A percentile compares a stretch with the other conserved stretches of the same genome.
Conservation (phyloP, 1,140 invertebrate genomes). For the Panulirus ornatus region DNA sequence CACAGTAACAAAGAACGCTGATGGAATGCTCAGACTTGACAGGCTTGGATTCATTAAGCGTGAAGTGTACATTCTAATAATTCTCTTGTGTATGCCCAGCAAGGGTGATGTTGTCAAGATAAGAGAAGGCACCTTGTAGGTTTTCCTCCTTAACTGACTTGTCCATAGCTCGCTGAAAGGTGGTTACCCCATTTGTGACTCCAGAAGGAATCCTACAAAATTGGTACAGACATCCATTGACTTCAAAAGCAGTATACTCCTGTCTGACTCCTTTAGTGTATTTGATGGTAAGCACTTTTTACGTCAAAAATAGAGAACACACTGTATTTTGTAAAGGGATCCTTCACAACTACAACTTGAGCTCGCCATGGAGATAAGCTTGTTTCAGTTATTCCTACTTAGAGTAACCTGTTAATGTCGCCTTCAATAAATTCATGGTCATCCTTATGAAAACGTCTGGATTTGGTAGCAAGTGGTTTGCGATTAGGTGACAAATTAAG, state of each 20-base stretch:
- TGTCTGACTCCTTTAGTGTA: constrained; percentile 37
- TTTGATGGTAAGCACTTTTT: constrained; percentile 20
- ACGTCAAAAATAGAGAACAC: constrained; percentile 39
- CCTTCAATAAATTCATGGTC: too few relatives aligned
- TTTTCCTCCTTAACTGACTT: constrained; percentile 24
- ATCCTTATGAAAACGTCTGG: too few relatives aligned
- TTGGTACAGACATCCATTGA: constrained; percentile 15
- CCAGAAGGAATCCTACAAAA: constrained; percentile 44
- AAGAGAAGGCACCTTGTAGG: constrained; percentile 35
- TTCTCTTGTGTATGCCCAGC: constrained; percentile 33
- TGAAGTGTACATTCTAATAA: too few relatives aligned
- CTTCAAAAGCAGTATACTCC: too few relatives aligned
- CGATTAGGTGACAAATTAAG: too few relatives aligned
- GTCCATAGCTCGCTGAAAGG: constrained; percentile 35
- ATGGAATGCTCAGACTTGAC: background rate
- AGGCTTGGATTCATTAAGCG: background rate
- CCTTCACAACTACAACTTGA: too few relatives aligned
- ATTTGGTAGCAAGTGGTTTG: too few relatives aligned
- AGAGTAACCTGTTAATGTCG: too few relatives aligned
- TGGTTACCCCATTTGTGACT: constrained; percentile 28
- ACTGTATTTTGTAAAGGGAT: constrained; percentile 1
- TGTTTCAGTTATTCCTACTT: background rate
- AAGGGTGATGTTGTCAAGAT: constrained; percentile 37
- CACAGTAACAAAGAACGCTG: too few relatives aligned
- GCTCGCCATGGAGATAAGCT: background rate